Base-by-base conservation (phyloP, 2,113 vertebrate species). In the Thalassoma bifasciatum region DNA sequence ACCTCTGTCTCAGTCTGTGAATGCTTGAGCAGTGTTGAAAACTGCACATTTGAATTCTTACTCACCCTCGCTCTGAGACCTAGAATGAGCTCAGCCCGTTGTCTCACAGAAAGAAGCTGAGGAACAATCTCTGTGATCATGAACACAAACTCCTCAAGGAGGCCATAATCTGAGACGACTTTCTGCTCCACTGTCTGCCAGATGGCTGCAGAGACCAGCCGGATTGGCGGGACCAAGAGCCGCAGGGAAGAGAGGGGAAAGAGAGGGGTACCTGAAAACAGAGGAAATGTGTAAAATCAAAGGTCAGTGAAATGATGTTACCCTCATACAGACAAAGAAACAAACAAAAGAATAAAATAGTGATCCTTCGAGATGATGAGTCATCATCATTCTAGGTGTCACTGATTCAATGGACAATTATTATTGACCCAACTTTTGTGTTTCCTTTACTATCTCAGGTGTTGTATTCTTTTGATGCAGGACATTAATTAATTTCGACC, bases 1-100 rank as follows among this genome's bases (percentile, higher is more conserved):
- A 30, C 6, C 30, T 3, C 30, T 30, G 6, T 6, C 30, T 30
- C 30, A 30, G 30, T 30, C 30, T 30, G 30, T 30, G 3, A 30
- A 4, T 30, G 6, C 30, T 30, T 30, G 3, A 30, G 30, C 30
- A 30, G 30, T 30, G 3, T 30, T 30, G 30, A 30, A 30, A 30
- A 19, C 5, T 46, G 8, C 1, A 17, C 6, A 19, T 1, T 17
- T 5, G 16, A 46, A 46, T 19, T 46, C 44, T 46, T 4, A 46
- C 70, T 86, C 82, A 95, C 95, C 91, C 94, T 90, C 65, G 95
- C 94, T 82, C 93, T 87, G 17, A 96, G 90, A 1, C 94, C 94
- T 84, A 96, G 56, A 64, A 92, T 91, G 8, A 96, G 92, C 58
- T 95, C 93, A 5, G 92, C 93, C 1, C 92, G 85, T 81, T 96